Evolutionary conservation across 2,888 invertebrate genomes (phyloP).

Genomic region (Metalampra italica): DNA sequence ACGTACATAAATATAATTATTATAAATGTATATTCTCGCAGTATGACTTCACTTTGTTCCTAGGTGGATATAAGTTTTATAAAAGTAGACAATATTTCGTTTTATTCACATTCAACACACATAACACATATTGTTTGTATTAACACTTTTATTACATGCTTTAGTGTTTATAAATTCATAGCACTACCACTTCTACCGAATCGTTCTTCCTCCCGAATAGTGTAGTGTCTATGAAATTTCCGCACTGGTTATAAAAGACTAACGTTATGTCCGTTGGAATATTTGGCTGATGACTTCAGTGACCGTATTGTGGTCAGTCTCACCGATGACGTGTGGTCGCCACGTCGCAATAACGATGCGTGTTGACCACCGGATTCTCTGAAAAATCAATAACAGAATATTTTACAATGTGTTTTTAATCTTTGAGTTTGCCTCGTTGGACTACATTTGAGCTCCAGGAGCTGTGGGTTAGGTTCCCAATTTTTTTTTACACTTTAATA

Average conservation of each 20-base stretch:
- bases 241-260: constrained; percentile 58
- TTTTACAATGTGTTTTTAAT: too few relatives aligned
- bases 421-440: too few relatives aligned
- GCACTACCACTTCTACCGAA: constrained; percentile 21
- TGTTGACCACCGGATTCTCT: constrained; percentile 65
- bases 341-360: constrained; percentile 60
- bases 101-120: not conserved
- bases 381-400: constrained; percentile 18
- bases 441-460: too few relatives aligned
- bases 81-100: not conserved
- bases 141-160: not conserved
- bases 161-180: constrained; percentile 16
- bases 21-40: too few relatives aligned
- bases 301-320: constrained; percentile 62
- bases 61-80: too few relatives aligned
- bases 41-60: too few relatives aligned
- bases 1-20: too few relatives aligned
- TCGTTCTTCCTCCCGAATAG: constrained; percentile 27
- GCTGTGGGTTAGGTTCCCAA: too few relatives aligned
- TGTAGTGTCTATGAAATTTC: constrained; percentile 16
- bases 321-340: constrained; percentile 63
- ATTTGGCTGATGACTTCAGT: constrained; percentile 57
- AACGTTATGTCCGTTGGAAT: constrained; percentile 59
- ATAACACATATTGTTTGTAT: not conserved
- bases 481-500: too few relatives aligned